Evolutionary conservation across 2,797 vertebrate species (phyloP), one percentile per base, ranked within the genome.

Genomic region (Staurois parvus): DNA sequence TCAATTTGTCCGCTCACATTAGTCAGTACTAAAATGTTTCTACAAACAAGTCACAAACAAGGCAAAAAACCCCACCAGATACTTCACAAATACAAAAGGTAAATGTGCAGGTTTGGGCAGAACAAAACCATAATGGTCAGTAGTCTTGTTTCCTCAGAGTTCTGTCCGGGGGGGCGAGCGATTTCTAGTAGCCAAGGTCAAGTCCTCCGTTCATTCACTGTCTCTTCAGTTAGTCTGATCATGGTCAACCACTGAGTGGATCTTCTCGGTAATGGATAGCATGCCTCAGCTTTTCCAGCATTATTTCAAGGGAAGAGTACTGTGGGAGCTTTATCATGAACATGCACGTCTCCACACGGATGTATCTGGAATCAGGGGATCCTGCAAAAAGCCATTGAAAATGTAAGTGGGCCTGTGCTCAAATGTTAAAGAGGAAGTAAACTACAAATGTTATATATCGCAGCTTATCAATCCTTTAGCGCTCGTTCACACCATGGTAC

Each of bases 251-350:
- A 89, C 98, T 99, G 21, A 99, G 96, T 0, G 98, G 98, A 84
- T 99, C 98, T 92, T 99, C 98, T 0, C 98, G 96, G 93, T 99
- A 99, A 93, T 99, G 98, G 90, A 99, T 97, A 91, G 98, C 97
- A 3, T 98, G 99, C 0, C 98, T 96, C 7, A 99, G 95, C 85
- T 98, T 99, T 75, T 99, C 98, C 94, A 99, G 94, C 98, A 99
- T 99, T 89, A 95, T 96, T 5, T 99, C 97, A 89, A 99, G 90
- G 0, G 97, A 97, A 30, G 97, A 97, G 88, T 99, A 99, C 93
- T 99, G 98, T 0, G 98, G 98, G 17, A 99, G 97, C 87, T 99
- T 99, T 90, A 99, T 96, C 98, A 99, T 99, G 90, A 99, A 99
- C 98, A 99, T 99, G 89, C 98, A 99, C 32, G 98, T 99, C 92